These are phyloP conservation scores for Microctonus hyperodae DNA, from an alignment of 2,888 invertebrate genomes.

Conservation along the genomic window DNA sequence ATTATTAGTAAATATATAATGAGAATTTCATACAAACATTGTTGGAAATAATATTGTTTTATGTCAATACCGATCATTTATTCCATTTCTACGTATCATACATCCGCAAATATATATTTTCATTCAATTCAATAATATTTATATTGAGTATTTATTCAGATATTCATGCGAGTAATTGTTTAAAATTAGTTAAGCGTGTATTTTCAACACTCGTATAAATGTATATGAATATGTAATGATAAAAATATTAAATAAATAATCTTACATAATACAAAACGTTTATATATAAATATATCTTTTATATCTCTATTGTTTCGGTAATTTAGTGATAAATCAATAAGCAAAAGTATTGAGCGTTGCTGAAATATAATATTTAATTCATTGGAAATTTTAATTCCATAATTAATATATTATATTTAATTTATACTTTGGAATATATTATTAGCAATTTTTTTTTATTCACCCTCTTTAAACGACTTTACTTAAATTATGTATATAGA, in stretches of 20 bases:
- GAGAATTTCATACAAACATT: background rate
- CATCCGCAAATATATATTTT: background rate
- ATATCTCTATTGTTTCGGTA: too few species aligned
- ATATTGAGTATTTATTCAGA: background rate
- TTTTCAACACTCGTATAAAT: background rate
- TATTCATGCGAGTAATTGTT: background rate
- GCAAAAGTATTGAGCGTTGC: too few species aligned
- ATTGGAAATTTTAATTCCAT: too few species aligned
- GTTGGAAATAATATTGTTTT: background rate
- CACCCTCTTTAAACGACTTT: too few species aligned
- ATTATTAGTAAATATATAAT: conserved; percentile 9
- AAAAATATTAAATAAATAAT: background rate
- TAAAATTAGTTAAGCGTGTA: background rate
- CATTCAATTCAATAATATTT: background rate
- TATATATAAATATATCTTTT: background rate
- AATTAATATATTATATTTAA: too few species aligned
- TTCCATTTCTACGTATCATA: background rate
- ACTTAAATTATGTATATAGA: too few species aligned
- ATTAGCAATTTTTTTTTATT: too few species aligned
- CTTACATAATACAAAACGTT: background rate
- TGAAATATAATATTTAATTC: too few species aligned
- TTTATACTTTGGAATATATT: too few species aligned
- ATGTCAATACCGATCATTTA: background rate
- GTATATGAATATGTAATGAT: background rate
- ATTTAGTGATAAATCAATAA: too few species aligned